Conservation (phyloP, 2,113 vertebrate genomes). For the Pteropus alecto region DNA sequence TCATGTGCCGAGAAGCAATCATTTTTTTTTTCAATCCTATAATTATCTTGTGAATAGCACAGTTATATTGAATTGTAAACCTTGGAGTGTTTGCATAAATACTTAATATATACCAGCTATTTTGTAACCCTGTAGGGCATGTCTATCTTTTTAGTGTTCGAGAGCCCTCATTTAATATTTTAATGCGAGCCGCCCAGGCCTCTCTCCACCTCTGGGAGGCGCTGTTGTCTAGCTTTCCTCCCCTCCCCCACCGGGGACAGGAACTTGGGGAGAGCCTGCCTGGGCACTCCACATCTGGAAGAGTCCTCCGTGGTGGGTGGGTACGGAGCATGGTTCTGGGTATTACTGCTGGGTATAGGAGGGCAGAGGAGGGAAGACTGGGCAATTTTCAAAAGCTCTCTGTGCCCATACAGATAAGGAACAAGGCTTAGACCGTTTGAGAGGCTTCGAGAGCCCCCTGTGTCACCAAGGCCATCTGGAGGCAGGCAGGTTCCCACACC, state of each 20-base stretch:
- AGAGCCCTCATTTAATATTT: no score
- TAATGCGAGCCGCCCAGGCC: neutral
- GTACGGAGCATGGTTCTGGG: neutral
- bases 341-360: neutral
- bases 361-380: neutral
- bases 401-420: neutral
- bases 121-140: neutral
- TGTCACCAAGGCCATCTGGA: neutral
- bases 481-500: neutral
- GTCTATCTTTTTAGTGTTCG: neutral
- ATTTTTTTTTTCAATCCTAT: neutral
- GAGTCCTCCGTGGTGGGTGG: rapidly evolving
- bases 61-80: rapidly evolving
- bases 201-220: neutral
- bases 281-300: neutral
- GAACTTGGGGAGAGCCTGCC: neutral
- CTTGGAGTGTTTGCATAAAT: neutral
- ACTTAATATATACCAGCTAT: neutral
- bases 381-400: neutral
- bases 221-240: neutral
- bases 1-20: neutral
- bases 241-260: rapidly evolving
- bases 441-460: no score
- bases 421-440: neutral
- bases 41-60: neutral